Evolutionary conservation across 2,113 vertebrate species (phyloP).

Genomic region (Pituophis catenifer): DNA sequence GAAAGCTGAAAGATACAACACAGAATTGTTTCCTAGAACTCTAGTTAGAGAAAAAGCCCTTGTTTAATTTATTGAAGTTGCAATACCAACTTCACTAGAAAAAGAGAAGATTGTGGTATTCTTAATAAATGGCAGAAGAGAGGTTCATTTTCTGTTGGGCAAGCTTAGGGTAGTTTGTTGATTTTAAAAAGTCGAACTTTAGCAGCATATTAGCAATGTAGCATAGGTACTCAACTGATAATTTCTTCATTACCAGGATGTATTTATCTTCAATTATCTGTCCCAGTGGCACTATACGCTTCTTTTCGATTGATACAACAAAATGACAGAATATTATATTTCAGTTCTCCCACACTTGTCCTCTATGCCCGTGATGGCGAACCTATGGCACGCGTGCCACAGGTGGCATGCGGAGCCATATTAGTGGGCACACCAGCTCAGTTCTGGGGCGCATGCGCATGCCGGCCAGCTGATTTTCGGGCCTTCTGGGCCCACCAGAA

Average conservation of each 20-base stretch:
- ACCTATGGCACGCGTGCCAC: too few relatives aligned
- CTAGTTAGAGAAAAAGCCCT: not conserved
- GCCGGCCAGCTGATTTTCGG: too few relatives aligned
- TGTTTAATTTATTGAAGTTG: constrained; percentile 21
- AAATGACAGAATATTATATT: constrained; percentile 25
- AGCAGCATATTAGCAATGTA: not conserved
- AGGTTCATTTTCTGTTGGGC: constrained; percentile 6
- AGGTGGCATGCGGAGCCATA: too few relatives aligned
- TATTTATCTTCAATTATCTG: constrained; percentile 40
- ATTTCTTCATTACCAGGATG: constrained; percentile 36
- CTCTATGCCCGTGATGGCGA: not conserved
- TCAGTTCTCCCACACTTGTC: not conserved
- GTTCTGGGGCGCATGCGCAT: too few relatives aligned
- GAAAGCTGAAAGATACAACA: not conserved
- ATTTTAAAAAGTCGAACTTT: constrained; percentile 15
- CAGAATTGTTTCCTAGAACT: constrained; percentile 20
- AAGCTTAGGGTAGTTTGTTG: not conserved
- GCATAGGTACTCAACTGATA: constrained; percentile 34
- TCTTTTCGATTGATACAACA: constrained; percentile 15
- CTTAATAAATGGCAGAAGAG: constrained; percentile 6
- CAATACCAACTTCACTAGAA: constrained; percentile 5
- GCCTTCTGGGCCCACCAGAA: too few relatives aligned
- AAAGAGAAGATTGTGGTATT: constrained; percentile 5
- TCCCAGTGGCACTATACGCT: constrained; percentile 27
- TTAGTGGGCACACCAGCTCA: too few relatives aligned